Conservation (phyloP, 2,113 vertebrate genomes). For the Phaethon lepturus region DNA sequence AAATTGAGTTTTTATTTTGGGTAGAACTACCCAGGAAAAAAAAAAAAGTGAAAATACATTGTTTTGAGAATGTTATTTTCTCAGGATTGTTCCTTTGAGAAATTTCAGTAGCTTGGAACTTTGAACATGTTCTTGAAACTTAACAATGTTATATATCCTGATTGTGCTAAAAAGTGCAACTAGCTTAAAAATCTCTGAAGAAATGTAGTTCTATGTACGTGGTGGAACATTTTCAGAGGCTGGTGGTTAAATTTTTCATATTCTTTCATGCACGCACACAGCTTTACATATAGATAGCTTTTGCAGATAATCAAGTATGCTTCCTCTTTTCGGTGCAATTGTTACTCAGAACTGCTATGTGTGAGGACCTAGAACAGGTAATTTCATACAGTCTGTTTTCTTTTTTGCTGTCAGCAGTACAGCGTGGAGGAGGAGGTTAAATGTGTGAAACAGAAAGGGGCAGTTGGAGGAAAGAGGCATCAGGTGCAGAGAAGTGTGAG, state of each 20-base stretch:
- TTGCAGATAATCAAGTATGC: neutral
- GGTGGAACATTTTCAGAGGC: neutral
- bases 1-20: neutral
- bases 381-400: neutral
- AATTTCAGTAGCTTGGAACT: neutral
- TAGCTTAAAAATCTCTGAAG: neutral
- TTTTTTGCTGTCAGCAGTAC: neutral
- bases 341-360: neutral
- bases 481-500: neutral
- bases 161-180: neutral
- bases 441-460: accelerated
- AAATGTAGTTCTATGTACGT: neutral
- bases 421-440: neutral
- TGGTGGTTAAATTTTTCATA: neutral
- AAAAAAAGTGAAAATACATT: neutral
- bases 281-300: neutral
- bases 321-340: neutral
- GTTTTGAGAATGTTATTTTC: neutral
- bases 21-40: neutral
- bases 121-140: neutral
- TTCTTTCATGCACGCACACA: neutral
- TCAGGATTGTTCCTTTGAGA: neutral
- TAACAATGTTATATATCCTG: neutral
- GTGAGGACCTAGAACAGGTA: neutral
- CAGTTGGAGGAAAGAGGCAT: neutral